Conservation (phyloP, 1,140 invertebrate genomes). For the Schmidtea mediterranea region DNA sequence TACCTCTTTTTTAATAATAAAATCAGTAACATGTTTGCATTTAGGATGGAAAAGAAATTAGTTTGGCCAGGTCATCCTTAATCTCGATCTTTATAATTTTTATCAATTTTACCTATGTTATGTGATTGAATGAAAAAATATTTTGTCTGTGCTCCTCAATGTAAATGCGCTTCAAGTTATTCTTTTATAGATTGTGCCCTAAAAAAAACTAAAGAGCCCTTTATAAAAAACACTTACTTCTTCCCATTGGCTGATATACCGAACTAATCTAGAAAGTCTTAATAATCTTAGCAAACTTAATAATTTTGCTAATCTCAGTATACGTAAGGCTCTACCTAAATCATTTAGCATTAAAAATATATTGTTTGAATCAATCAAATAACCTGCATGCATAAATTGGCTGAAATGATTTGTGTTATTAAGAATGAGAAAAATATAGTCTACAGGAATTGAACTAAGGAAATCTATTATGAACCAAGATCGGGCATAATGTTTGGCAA, state of each 20-base stretch:
- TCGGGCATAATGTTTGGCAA: constrained; percentile 86
- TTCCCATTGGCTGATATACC: constrained; percentile 89
- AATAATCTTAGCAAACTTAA: constrained; percentile 64
- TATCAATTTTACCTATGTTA: no score
- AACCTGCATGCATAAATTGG: no score
- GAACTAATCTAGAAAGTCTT: constrained; percentile 60
- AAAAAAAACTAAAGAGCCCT: no score
- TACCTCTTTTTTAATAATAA: neutral
- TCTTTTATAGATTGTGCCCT: no score
- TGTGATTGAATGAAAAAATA: no score
- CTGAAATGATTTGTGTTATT: no score
- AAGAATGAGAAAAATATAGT: constrained; percentile 97
- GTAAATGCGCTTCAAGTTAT: no score
- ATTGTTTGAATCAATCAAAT: no score
- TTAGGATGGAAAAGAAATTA: neutral
- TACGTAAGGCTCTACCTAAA: constrained; percentile 58
- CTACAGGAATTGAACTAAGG: constrained; percentile 90
- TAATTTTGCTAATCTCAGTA: constrained; percentile 68
- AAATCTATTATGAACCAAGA: constrained; percentile 98
- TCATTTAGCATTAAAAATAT: neutral
- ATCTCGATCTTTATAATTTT: neutral
- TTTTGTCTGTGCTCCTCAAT: no score
- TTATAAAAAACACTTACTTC: no score
- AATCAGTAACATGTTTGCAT: neutral
- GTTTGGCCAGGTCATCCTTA: neutral